Evolutionary conservation across 1,140 invertebrate genomes (phyloP).

Genomic region (Lysiphlebus fabarum): DNA sequence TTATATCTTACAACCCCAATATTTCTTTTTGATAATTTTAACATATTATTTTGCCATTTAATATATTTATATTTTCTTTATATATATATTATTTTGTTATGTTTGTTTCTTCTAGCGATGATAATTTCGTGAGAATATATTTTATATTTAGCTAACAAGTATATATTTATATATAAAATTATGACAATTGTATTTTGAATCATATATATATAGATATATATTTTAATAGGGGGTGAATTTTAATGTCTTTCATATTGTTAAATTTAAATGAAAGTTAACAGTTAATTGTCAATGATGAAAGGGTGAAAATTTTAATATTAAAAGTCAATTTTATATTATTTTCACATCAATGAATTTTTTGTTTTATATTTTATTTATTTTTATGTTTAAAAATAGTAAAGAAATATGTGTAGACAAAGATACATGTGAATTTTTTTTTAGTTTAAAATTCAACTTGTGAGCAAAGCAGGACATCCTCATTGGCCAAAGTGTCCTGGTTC

Average conservation of each 20-base stretch:
- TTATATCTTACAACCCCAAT: background rate
- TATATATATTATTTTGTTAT: background rate
- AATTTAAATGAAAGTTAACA: no score
- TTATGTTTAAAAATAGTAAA: background rate
- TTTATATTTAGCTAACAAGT: background rate
- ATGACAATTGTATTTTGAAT: no score
- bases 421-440: constrained; percentile 36
- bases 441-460: constrained; percentile 41
- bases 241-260: no score
- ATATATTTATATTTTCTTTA: no score
- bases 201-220: no score
- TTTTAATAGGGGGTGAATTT: no score
- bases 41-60: background rate
- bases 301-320: constrained; percentile 1
- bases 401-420: constrained; percentile 30
- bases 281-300: constrained; percentile 1
- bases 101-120: background rate
- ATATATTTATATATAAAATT: no score
- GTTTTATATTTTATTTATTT: constrained; percentile 5
- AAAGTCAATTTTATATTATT: constrained; percentile 15
- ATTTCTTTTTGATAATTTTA: background rate
- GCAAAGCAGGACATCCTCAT: constrained; percentile 42
- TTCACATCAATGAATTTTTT: constrained; percentile 18
- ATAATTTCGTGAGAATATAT: background rate
- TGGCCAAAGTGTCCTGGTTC: constrained; percentile 43